These are phyloP conservation scores for Adelosebastes latens DNA, from an alignment of 2,797 vertebrate genomes.

Conservation along the genomic window DNA sequence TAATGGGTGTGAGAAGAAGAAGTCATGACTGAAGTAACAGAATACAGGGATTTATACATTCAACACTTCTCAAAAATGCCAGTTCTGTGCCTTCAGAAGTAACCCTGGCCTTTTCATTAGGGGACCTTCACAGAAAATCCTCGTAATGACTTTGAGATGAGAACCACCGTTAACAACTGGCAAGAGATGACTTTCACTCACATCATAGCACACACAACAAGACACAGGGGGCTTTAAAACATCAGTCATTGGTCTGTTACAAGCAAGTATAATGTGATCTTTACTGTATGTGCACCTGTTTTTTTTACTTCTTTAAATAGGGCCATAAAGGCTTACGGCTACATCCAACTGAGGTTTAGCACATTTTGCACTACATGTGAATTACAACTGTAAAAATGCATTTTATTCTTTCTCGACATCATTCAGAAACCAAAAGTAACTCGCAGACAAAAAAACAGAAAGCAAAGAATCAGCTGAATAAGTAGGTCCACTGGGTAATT, in stretches of 20 bases:
- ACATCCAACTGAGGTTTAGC: constrained; percentile 65
- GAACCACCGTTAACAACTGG: constrained; percentile 54
- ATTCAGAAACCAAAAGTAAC: constrained; percentile 61
- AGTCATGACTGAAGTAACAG: constrained; percentile 71
- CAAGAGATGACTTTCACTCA: constrained; percentile 63
- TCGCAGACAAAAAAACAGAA: constrained; percentile 62
- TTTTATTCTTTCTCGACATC: constrained; percentile 65
- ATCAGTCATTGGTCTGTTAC: constrained; percentile 63
- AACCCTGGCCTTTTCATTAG: constrained; percentile 53
- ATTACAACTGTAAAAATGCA: constrained; percentile 54
- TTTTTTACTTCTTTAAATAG: constrained; percentile 50
- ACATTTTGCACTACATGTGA: constrained; percentile 60
- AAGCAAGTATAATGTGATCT: constrained; percentile 50
- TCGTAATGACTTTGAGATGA: constrained; percentile 68
- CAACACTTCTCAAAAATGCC: constrained; percentile 67
- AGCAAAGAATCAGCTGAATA: constrained; percentile 60
- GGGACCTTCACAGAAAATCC: constrained; percentile 83
- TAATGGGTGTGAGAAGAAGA: constrained; percentile 70
- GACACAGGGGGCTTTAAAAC: constrained; percentile 47
- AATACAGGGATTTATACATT: constrained; percentile 75
- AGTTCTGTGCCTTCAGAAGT: constrained; percentile 70
- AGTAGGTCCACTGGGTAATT: constrained; percentile 75
- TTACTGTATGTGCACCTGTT: constrained; percentile 58
- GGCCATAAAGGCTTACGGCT: constrained; percentile 57
- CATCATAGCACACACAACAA: constrained; percentile 45